phyloP scores from a whole-genome alignment of 2,797 vertebrate species.

The Manis javanica region DNA sequence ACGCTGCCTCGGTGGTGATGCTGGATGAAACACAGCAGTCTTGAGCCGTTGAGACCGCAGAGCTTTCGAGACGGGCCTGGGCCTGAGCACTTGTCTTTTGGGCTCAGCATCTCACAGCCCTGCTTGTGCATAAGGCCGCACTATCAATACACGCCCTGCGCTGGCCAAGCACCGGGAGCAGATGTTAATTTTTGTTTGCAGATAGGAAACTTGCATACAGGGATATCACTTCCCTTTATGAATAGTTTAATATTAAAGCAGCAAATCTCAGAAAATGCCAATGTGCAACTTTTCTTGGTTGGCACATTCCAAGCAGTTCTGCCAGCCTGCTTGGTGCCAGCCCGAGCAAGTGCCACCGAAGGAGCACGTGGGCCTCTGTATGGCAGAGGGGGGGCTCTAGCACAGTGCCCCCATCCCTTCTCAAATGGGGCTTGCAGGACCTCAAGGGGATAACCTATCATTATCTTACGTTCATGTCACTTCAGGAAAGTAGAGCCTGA shows the following conservation, averaged over 20 bases:
- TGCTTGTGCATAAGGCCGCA: fast-evolving
- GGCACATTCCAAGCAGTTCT: neutral
- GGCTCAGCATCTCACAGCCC: neutral
- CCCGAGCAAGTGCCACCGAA: fast-evolving
- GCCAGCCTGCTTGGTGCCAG: fast-evolving
- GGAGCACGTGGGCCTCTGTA: fast-evolving
- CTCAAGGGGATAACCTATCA: neutral
- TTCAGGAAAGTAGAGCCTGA: neutral
- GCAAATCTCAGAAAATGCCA: slow-evolving; percentile 39
- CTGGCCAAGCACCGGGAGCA: neutral
- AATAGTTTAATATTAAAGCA: slow-evolving; percentile 40
- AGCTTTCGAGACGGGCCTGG: fast-evolving
- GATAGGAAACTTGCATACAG: neutral
- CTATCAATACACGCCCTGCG: fast-evolving
- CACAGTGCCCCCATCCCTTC: neutral
- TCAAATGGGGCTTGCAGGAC: neutral
- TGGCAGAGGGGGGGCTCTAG: fast-evolving
- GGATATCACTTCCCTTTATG: neutral
- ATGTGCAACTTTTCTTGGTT: neutral
- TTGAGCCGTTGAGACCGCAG: fast-evolving
- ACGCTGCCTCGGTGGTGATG: fast-evolving
- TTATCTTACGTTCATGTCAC: neutral
- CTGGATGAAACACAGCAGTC: fast-evolving
- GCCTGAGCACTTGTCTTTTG: fast-evolving
- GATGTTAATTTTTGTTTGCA: neutral